Evolutionary conservation across 2,113 vertebrate genomes (phyloP).

Genomic region (Phaethornis superciliosus): DNA sequence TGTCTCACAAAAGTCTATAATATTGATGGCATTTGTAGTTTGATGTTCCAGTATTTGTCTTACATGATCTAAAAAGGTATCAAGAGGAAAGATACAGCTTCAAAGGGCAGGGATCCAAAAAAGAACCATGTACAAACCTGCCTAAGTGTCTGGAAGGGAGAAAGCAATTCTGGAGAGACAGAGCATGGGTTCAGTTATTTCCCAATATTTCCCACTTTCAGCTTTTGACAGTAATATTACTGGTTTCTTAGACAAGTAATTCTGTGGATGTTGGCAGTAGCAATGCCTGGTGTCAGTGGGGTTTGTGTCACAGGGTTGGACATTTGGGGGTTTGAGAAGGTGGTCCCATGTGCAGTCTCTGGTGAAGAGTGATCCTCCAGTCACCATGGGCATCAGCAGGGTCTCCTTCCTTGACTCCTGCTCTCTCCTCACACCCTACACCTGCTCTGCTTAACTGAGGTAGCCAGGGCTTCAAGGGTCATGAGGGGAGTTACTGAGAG

Average conservation of each 20-base stretch:
- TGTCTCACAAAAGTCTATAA: not conserved
- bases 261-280: not conserved
- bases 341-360: not conserved
- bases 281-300: not conserved
- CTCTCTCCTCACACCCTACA: not conserved
- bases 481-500: not conserved
- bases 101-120: not conserved
- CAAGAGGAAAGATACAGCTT: not conserved
- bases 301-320: not conserved
- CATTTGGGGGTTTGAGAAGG: not conserved
- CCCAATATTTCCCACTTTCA: not conserved
- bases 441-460: not conserved
- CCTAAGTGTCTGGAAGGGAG: not conserved
- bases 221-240: not conserved
- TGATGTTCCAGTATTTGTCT: not conserved
- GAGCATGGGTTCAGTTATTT: not conserved
- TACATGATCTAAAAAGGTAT: not conserved
- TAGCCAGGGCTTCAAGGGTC: not conserved
- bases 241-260: not conserved
- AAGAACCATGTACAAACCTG: not conserved
- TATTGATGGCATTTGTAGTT: not conserved
- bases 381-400: rapidly evolving
- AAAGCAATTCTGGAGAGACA: not conserved
- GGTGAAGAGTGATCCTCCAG: not conserved
- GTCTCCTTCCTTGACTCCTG: rapidly evolving